These are phyloP conservation scores for Erpobdella octoculata DNA, from an alignment of 2,888 invertebrate species.

Conservation along the genomic window DNA sequence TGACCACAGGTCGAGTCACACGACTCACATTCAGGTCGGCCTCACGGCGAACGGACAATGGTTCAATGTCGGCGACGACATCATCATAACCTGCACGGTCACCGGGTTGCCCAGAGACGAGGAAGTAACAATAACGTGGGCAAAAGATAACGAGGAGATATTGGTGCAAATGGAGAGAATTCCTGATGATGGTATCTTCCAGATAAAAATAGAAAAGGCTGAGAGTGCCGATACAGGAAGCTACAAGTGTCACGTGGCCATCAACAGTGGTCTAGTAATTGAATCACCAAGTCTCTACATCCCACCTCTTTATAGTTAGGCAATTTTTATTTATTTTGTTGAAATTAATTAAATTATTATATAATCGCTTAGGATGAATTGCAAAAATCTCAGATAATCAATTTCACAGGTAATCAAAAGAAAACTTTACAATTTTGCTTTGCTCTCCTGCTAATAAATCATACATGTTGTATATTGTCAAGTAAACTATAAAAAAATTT, in stretches of 20 bases:
- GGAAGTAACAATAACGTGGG: conserved; percentile 9
- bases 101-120: background rate
- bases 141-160: conserved; percentile 12
- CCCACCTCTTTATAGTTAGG: background rate
- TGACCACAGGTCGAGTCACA: too few relatives aligned
- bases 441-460: too few relatives aligned
- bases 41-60: background rate
- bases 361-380: too few relatives aligned
- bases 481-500: too few relatives aligned
- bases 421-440: too few relatives aligned
- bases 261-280: background rate
- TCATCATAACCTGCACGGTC: conserved; percentile 8
- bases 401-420: too few relatives aligned
- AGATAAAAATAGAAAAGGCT: conserved; percentile 9
- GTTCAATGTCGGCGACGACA: background rate
- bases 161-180: background rate
- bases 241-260: conserved; percentile 11
- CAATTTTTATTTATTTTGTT: background rate
- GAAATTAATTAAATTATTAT: background rate
- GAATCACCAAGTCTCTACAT: background rate
- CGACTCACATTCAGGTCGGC: background rate
- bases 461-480: too few relatives aligned
- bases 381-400: too few relatives aligned
- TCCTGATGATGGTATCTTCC: conserved; percentile 13
- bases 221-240: background rate